Base-by-base conservation (phyloP, 1,140 invertebrate genomes). In the Zeugodacus cucurbitae region DNA sequence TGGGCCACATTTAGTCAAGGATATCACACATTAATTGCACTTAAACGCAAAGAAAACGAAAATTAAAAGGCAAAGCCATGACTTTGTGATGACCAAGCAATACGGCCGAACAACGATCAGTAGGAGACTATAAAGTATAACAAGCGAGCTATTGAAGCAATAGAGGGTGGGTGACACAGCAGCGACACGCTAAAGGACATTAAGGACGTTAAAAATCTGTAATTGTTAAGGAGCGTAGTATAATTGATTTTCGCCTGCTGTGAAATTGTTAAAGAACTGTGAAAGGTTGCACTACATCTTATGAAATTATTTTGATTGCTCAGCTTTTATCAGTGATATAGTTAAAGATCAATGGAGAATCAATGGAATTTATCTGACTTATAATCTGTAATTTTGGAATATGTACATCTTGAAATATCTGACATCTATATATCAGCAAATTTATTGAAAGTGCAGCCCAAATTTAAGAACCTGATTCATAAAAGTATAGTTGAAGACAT, bases 21-120 rank as follows among this genome's bases (percentile, higher is more conserved):
- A 82, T 82, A 82, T 82, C 74, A 82, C 41, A 82, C 74, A 48
- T 82, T 82, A 82, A 82, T 82, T 82, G 74, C 74, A 82, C 74
- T 82, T 82, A 82, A 82, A 82, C 41, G 74, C 74, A 54, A 82
- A 82, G 74, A 82, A 82, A 82, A 82, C 44, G 74, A 82, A 82
- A 82, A 82, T 82, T 41, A 82, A 82, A 82, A 82, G 74, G 41
- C 44, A 54, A 54, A 82, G 74, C 3, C 44, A 82, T 48, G 41
- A 82, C 48, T 1, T 48, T 82, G 41, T 82, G 74, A 82, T 82
- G 74, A 48, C 74, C 41, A 29, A 26, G 74, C 74, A 82, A 82
- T 82, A 82, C 22, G 22, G 17, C 10, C 10, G 34, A 70, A 3
- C 22, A 17, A 70, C 7, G 26, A 37, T 82, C 17, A 4, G 48